Conservation (phyloP, 2,113 vertebrate genomes). For the Muscicapa adusta region DNA sequence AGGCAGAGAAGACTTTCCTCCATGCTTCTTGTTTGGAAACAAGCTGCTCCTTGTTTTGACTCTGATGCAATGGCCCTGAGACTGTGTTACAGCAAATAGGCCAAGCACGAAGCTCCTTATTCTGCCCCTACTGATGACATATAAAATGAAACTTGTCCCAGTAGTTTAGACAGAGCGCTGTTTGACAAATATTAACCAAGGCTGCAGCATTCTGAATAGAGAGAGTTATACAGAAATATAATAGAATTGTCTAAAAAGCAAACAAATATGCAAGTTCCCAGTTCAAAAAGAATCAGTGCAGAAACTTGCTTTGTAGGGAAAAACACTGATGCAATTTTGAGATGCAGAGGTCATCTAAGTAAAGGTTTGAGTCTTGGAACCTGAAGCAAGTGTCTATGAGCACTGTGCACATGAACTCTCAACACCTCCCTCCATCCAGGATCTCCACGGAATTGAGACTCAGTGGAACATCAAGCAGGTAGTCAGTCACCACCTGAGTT, state of each 20-base stretch:
- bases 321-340: background rate
- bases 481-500: background rate
- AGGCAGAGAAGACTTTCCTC: constrained; percentile 58
- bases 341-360: background rate
- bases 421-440: background rate
- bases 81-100: constrained; percentile 70
- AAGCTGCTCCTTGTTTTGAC: constrained; percentile 76
- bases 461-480: background rate
- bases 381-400: background rate
- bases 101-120: constrained; percentile 68
- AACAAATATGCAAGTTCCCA: constrained; percentile 13
- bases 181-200: constrained; percentile 73
- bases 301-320: background rate
- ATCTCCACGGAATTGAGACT: background rate
- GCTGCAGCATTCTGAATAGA: constrained; percentile 42
- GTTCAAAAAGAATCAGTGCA: background rate
- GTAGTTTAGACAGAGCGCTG: constrained; percentile 62
- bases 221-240: background rate
- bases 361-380: background rate
- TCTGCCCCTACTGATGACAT: constrained; percentile 72
- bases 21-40: constrained; percentile 78
- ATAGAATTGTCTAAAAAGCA: background rate
- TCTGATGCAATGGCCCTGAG: constrained; percentile 72
- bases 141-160: constrained; percentile 69
- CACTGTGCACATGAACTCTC: rapidly evolving